Percentiles rank a stretch among this genome's conserved stretches.
These are phyloP conservation scores for Tenthredo scrophulariae DNA, from an alignment of 2,888 invertebrate genomes.

Conservation along the genomic window DNA sequence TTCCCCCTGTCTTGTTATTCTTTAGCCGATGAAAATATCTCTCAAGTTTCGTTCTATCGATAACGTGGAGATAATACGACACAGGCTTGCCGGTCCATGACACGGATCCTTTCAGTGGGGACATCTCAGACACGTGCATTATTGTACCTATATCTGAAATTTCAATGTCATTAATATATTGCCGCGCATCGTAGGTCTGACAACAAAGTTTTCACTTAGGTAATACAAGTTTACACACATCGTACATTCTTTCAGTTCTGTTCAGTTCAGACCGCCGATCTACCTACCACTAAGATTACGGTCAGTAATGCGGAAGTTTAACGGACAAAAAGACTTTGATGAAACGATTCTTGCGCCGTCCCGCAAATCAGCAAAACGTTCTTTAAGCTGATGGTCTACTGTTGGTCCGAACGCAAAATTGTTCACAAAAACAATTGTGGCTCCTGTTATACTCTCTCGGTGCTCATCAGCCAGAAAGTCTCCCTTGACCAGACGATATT, in stretches of 20 bases:
- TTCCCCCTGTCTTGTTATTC: slow-evolving; percentile 80
- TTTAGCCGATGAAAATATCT: slow-evolving; percentile 97
- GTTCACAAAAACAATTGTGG: slow-evolving; percentile 98
- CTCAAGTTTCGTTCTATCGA: slow-evolving; percentile 98
- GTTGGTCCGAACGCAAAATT: slow-evolving; percentile 99
- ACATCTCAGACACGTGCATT: slow-evolving; percentile 98
- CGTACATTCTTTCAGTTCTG: slow-evolving; percentile 3
- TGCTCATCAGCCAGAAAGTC: slow-evolving; percentile 96
- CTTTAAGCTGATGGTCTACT: slow-evolving; percentile 97
- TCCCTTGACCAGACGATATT: slow-evolving; percentile 95
- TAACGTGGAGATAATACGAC: slow-evolving; percentile 98
- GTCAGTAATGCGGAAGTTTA: slow-evolving; percentile 98
- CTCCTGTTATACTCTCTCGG: slow-evolving; percentile 95
- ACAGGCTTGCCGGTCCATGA: slow-evolving; percentile 99
- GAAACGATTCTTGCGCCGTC: slow-evolving; percentile 98
- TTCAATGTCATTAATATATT: background rate
- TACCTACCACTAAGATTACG: slow-evolving; percentile 92
- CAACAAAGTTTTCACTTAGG: background rate
- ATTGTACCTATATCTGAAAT: slow-evolving; percentile 95
- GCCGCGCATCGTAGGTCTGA: background rate
- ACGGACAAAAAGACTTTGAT: slow-evolving; percentile 99
- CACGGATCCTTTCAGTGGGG: slow-evolving; percentile 95
- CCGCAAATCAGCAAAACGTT: slow-evolving; percentile 96
- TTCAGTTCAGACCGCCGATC: slow-evolving; percentile 9
- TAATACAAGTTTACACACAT: slow-evolving; percentile 43